Conservation (phyloP, 2,888 invertebrate genomes). For the Nomada fabriciana region DNA sequence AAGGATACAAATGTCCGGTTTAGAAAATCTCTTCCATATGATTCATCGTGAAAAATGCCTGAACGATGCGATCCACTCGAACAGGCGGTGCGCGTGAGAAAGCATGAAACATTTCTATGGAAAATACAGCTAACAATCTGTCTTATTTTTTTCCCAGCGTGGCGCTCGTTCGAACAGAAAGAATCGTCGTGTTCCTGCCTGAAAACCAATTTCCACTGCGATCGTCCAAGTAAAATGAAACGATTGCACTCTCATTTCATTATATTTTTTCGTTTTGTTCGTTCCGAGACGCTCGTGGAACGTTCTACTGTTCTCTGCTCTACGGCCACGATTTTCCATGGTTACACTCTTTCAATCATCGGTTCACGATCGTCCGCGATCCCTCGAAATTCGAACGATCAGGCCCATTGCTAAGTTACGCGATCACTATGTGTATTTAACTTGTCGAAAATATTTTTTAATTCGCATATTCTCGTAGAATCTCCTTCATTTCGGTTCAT, state of each 20-base stretch:
- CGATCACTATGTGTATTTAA: constrained; percentile 58
- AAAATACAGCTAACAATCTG: neutral
- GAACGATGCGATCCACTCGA: constrained; percentile 5
- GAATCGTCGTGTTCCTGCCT: constrained; percentile 1
- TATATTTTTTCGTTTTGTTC: neutral
- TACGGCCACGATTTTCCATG: neutral
- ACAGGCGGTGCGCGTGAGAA: neutral
- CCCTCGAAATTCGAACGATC: constrained; percentile 50
- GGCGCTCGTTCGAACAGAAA: constrained; percentile 7
- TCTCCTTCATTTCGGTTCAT: constrained; percentile 17
- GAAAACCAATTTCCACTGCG: constrained; percentile 11
- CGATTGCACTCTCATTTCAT: neutral
- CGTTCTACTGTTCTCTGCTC: neutral
- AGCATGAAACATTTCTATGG: neutral
- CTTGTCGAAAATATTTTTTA: constrained; percentile 69
- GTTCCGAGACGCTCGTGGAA: neutral
- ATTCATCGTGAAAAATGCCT: constrained; percentile 17
- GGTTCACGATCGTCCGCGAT: constrained; percentile 54
- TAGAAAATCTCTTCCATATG: neutral
- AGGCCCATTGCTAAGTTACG: constrained; percentile 58
- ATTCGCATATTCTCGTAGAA: constrained; percentile 46
- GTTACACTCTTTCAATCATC: neutral
- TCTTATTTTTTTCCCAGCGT: neutral
- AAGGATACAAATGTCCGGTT: neutral
- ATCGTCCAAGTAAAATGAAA: constrained; percentile 20